Percentiles rank a stretch among this genome's conserved stretches.
phyloP scores from a whole-genome alignment of 2,888 invertebrate species.

The Dryocosmus kuriphilus region DNA sequence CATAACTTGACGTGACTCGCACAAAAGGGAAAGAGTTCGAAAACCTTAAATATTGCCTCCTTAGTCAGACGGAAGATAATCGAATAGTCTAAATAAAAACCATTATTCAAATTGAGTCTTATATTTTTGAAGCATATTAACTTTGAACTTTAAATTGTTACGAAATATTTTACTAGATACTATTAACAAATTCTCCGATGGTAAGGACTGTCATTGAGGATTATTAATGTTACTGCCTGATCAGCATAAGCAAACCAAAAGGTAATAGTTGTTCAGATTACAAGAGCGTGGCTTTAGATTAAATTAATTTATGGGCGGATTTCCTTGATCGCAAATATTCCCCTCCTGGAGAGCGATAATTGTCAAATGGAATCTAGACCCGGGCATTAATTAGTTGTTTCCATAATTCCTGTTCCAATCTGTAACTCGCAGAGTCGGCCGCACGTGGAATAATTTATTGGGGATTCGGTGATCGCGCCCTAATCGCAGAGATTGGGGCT shows the following conservation, averaged over 20 bases:
- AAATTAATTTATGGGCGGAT: too few relatives aligned
- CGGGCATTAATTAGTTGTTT: slow-evolving; percentile 26
- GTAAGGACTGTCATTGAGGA: too few relatives aligned
- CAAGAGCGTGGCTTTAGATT: too few relatives aligned
- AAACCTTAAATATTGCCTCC: not conserved
- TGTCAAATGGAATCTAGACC: slow-evolving; percentile 9
- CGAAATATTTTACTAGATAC: not conserved
- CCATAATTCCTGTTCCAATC: slow-evolving; percentile 23
- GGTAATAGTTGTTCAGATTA: too few relatives aligned
- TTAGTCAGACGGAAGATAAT: not conserved
- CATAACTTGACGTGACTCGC: slow-evolving; percentile 30
- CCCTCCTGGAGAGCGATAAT: not conserved
- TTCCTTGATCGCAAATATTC: not conserved
- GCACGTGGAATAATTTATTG: slow-evolving; percentile 25
- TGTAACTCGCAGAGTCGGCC: not conserved
- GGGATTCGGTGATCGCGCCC: slow-evolving; percentile 14
- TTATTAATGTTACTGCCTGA: too few relatives aligned
- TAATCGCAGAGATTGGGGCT: slow-evolving; percentile 31
- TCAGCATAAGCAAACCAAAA: too few relatives aligned
- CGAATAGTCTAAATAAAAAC: too few relatives aligned
- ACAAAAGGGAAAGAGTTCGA: slow-evolving; percentile 23
- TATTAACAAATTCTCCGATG: too few relatives aligned
- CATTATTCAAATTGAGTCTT: not conserved
- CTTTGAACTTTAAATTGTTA: not conserved
- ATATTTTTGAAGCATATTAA: not conserved